These are phyloP conservation scores for Gerris lacustris DNA, from an alignment of 2,888 invertebrate species.

Conservation along the genomic window DNA sequence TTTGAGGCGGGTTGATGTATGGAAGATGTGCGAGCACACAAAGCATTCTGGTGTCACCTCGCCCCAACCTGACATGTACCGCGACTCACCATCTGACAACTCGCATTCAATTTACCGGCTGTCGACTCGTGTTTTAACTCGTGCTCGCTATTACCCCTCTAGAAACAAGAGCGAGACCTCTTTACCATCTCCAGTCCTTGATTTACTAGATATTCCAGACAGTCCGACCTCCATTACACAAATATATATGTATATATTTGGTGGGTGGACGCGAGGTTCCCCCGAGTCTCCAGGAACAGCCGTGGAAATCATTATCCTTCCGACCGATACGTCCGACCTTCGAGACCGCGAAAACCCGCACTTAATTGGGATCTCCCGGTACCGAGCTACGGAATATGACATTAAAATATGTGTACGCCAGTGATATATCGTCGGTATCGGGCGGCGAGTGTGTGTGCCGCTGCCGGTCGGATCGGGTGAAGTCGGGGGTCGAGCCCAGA, in stretches of 20 bases:
- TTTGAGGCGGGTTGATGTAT: not conserved
- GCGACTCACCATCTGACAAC: not conserved
- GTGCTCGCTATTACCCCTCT: not conserved
- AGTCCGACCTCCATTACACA: not conserved
- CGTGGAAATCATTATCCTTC: not conserved
- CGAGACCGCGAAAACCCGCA: slow-evolving; percentile 5
- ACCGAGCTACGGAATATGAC: not conserved
- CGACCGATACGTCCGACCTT: not conserved
- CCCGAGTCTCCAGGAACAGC: not conserved
- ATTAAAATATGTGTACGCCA: not conserved
- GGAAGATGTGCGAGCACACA: not conserved
- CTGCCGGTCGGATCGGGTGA: not conserved
- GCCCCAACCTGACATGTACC: not conserved
- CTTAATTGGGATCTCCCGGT: not conserved
- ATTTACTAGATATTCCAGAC: not conserved
- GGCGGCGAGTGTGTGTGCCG: not conserved
- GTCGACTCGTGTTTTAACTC: not conserved
- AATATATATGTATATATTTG: not conserved
- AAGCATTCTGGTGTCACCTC: not conserved
- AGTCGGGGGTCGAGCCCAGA: not conserved
- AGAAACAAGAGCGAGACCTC: not conserved
- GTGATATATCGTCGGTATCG: slow-evolving; percentile 3
- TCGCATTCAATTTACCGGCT: not conserved
- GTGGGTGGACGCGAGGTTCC: not conserved
- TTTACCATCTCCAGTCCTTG: not conserved